Conservation (phyloP, 1,140 invertebrate species). For the Bombyx mori region ASM3026992v2 NC_085116.1:6751501-6752000, state of each 20-base stretch:
- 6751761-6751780: too few species aligned
- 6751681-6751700: constrained; percentile 6
- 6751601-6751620: constrained; percentile 9
- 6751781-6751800: too few species aligned
- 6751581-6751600: constrained; percentile 7
- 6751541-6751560: constrained; percentile 5
- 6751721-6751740: neutral
- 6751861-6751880: too few species aligned
- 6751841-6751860: too few species aligned
- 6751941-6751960: too few species aligned
- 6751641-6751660: constrained; percentile 5
- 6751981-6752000: too few species aligned
- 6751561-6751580: constrained; percentile 15
- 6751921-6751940: neutral
- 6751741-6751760: too few species aligned
- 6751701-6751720: neutral
- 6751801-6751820: too few species aligned
- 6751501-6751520: constrained; percentile 21
- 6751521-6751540: constrained; percentile 7
- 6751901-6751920: too few species aligned
- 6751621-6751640: neutral
- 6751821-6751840: too few species aligned
- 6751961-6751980: too few species aligned
- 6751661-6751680: constrained; percentile 1
- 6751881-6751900: too few species aligned